A percentile compares a stretch with the other conserved stretches of the same genome.
phyloP scores from a whole-genome alignment of 2,797 vertebrate species.

The Zalophus californianus region DNA sequence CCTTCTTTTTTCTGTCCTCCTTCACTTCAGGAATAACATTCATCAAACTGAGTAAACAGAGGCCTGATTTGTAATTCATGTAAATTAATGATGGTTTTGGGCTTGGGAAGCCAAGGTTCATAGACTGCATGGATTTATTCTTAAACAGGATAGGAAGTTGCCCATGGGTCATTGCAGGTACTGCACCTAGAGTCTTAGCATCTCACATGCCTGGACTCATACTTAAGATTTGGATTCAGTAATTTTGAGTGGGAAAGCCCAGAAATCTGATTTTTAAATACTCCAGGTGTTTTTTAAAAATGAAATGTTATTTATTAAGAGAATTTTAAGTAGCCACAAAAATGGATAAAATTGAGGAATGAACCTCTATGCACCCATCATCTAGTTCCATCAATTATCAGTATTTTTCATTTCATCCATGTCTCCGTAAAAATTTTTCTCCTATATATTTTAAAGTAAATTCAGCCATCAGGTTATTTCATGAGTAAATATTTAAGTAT shows the following conservation, averaged over 20 bases:
- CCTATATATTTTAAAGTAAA: background rate
- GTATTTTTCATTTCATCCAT: constrained; percentile 1
- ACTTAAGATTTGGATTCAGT: background rate
- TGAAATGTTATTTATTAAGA: background rate
- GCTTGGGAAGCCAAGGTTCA: background rate
- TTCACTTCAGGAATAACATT: background rate
- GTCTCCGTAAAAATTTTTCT: background rate
- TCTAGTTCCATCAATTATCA: background rate
- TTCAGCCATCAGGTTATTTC: background rate
- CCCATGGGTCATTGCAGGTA: background rate
- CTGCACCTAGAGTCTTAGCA: background rate
- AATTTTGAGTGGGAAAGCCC: background rate
- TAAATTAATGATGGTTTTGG: background rate
- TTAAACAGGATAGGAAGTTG: background rate
- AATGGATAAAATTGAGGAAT: constrained; percentile 16
- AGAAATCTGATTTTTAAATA: constrained; percentile 23
- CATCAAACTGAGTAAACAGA: background rate
- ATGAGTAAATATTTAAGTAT: background rate
- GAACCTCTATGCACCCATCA: background rate
- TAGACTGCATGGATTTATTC: background rate
- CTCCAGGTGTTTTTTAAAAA: background rate
- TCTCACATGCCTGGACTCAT: background rate
- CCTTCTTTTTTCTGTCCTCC: background rate
- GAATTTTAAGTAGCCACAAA: constrained; percentile 30
- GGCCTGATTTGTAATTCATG: background rate